A percentile compares a stretch with the other conserved stretches of the same genome.
Conservation (phyloP, 2,888 invertebrate genomes). For the Ophonus ardosiacus region DNA sequence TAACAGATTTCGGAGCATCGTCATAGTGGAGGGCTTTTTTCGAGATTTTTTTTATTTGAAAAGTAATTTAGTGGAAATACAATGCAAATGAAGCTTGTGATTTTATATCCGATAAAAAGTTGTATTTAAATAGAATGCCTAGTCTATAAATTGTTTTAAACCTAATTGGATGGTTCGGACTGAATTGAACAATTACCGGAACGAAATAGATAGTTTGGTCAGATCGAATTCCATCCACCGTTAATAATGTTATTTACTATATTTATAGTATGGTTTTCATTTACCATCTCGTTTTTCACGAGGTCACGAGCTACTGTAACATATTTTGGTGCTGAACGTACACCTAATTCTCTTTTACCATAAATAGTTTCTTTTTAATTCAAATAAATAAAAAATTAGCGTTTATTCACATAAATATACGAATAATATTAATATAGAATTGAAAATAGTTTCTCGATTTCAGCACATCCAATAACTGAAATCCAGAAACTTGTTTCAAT, state of each 20-base stretch:
- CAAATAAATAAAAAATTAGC: too few species aligned
- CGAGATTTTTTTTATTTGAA: background rate
- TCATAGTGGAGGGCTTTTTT: background rate
- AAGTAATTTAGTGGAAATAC: background rate
- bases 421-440: too few species aligned
- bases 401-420: too few species aligned
- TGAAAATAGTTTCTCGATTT: too few species aligned
- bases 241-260: background rate
- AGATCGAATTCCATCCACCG: background rate
- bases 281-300: background rate
- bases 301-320: too few species aligned
- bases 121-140: background rate
- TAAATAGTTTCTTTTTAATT: too few species aligned
- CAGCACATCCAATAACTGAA: too few species aligned
- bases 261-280: background rate
- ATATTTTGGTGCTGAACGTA: too few species aligned
- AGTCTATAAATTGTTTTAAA: conserved; percentile 34
- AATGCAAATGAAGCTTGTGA: conserved; percentile 5
- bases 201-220: conserved; percentile 17
- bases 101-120: conserved; percentile 27
- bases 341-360: too few species aligned
- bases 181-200: conserved; percentile 1
- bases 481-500: too few species aligned
- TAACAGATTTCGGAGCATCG: conserved; percentile 3
- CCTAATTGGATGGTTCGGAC: conserved; percentile 22